Percentiles rank a stretch among this genome's conserved stretches.
Conservation (phyloP, 2,888 invertebrate species). For the Brachyptera putata region DNA sequence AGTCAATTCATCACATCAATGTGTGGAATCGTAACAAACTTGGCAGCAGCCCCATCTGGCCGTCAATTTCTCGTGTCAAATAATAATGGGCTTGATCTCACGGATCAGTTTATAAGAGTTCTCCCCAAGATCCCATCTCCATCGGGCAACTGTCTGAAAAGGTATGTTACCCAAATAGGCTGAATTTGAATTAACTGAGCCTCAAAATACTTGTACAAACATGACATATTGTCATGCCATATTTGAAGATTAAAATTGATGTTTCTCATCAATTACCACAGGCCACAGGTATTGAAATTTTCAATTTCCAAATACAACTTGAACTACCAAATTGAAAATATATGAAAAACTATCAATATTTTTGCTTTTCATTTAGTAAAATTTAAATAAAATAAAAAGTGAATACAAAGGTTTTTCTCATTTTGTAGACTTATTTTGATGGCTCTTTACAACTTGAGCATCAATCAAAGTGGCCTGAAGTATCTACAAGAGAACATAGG, state of each 20-base stretch:
- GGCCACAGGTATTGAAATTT: too few relatives aligned
- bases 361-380: too few relatives aligned
- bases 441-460: constrained; percentile 44
- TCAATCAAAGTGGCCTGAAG: constrained; percentile 42
- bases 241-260: constrained; percentile 1
- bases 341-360: too few relatives aligned
- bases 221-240: too few relatives aligned
- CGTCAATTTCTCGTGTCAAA: constrained; percentile 43
- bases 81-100: constrained; percentile 40
- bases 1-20: constrained; percentile 44
- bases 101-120: constrained; percentile 40
- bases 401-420: not conserved
- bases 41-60: constrained; percentile 43
- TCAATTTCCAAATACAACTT: too few relatives aligned
- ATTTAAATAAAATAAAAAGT: too few relatives aligned
- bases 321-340: too few relatives aligned
- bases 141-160: constrained; percentile 41
- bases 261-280: too few relatives aligned
- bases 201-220: too few relatives aligned
- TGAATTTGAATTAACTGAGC: not conserved
- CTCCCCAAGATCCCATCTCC: constrained; percentile 40
- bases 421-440: constrained; percentile 42
- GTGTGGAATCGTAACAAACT: constrained; percentile 44
- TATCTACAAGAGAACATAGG: constrained; percentile 35
- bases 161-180: constrained; percentile 35